phyloP scores from a whole-genome alignment of 2,113 vertebrate genomes.

The Myotis brandtii region DNA sequence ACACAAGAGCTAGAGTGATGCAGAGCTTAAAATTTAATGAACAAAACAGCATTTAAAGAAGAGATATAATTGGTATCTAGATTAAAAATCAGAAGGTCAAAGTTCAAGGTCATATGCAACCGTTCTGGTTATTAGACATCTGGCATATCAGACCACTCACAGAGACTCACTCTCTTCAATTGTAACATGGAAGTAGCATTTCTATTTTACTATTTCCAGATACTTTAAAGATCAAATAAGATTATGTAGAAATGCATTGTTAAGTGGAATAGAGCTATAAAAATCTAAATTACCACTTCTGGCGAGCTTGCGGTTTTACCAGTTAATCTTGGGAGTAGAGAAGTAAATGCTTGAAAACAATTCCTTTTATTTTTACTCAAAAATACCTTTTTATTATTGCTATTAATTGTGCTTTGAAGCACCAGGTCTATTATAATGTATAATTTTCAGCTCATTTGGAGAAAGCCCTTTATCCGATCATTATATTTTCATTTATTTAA shows the following conservation, averaged over 20 bases:
- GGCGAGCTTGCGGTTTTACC: not conserved
- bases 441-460: conserved; percentile 51
- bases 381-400: conserved; percentile 10
- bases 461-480: conserved; percentile 51
- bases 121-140: not conserved
- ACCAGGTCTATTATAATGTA: not conserved
- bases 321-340: not conserved
- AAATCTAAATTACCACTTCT: not conserved
- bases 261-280: not conserved
- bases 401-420: conserved; percentile 54
- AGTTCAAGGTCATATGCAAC: not conserved
- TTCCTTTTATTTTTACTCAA: not conserved
- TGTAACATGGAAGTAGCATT: not conserved
- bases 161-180: not conserved
- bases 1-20: not conserved
- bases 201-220: not conserved
- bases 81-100: not conserved
- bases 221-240: not conserved
- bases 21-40: not conserved
- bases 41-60: not conserved
- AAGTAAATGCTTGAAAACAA: conserved; percentile 54
- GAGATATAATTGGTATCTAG: not conserved
- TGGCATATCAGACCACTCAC: not conserved
- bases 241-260: not conserved
- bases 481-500: conserved; percentile 73